phyloP scores from a whole-genome alignment of 2,113 vertebrate species.

The Saiga tatarica region DNA sequence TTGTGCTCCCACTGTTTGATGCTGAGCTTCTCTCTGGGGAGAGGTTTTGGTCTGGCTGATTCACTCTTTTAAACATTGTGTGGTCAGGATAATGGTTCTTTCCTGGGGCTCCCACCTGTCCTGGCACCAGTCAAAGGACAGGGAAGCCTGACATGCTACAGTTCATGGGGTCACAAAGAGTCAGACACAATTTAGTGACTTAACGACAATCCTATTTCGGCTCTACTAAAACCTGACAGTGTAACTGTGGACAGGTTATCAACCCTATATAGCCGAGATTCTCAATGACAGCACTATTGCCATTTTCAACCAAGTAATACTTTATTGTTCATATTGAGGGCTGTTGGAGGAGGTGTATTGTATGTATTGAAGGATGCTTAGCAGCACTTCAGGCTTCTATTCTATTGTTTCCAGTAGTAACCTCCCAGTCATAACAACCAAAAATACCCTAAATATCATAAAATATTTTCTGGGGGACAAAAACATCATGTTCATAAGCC shows the following conservation, averaged over 20 bases:
- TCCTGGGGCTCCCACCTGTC: not conserved
- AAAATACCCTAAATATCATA: not conserved
- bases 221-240: not conserved
- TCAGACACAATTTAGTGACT: not conserved
- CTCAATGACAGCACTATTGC: not conserved
- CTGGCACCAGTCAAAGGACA: not conserved
- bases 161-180: not conserved
- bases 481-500: too few species aligned
- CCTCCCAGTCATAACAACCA: not conserved
- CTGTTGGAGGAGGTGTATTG: too few species aligned
- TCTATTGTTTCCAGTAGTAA: not conserved
- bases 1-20: not conserved
- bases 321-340: not conserved
- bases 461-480: not conserved
- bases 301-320: not conserved
- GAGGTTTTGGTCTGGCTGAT: not conserved
- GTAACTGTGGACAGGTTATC: not conserved
- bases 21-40: not conserved
- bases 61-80: not conserved
- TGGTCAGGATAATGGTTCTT: not conserved
- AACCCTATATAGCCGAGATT: not conserved
- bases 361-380: not conserved
- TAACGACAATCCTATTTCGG: not conserved
- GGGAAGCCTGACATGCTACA: not conserved
- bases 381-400: not conserved